Evolutionary conservation across 2,888 invertebrate species (phyloP).

Genomic region (Caenorhabditis panamensis): DNA sequence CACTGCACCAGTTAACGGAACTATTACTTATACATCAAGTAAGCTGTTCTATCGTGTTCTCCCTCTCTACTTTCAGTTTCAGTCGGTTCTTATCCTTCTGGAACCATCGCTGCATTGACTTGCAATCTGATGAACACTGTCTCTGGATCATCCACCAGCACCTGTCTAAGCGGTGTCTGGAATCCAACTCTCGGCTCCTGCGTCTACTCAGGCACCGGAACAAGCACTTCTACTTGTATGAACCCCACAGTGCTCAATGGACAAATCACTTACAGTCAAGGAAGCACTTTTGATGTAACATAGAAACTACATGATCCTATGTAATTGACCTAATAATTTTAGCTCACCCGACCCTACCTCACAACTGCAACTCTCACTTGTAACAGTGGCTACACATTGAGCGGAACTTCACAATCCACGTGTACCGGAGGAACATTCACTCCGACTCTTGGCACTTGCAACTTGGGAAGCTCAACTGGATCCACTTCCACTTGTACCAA

Average conservation of each 20-base stretch:
- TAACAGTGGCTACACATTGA: conserved; percentile 60
- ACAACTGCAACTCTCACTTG: conserved; percentile 70
- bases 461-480: conserved; percentile 8
- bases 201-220: neutral
- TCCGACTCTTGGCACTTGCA: conserved; percentile 61
- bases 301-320: neutral
- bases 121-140: conserved; percentile 64
- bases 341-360: conserved; percentile 18
- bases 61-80: neutral
- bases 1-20: conserved; percentile 32
- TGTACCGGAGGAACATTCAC: conserved; percentile 58
- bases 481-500: conserved; percentile 34
- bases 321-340: neutral
- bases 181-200: conserved; percentile 43
- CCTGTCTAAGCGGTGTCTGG: conserved; percentile 60
- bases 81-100: conserved; percentile 55
- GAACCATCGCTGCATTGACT: conserved; percentile 65
- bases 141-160: conserved; percentile 44
- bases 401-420: conserved; percentile 25
- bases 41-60: neutral
- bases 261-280: conserved; percentile 43
- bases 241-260: conserved; percentile 32
- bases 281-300: conserved; percentile 36
- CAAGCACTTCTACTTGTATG: neutral
- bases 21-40: conserved; percentile 42